Evolutionary conservation across 2,113 vertebrate species (phyloP), one percentile per base, ranked within the genome.

Genomic region (Nibea coibor): DNA sequence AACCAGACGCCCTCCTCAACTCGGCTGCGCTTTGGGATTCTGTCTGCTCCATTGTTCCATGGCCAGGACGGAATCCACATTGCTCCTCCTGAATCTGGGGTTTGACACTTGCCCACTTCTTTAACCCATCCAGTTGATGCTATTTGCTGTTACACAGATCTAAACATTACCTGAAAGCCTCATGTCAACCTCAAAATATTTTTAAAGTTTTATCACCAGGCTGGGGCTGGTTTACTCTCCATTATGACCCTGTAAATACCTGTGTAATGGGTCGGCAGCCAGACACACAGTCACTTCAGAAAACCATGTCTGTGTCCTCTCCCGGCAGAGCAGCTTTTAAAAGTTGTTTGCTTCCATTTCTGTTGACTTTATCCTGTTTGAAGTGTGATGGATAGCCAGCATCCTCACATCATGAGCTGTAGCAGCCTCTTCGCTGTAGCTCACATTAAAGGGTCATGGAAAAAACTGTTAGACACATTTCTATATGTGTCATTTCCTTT

Each of bases 281-380:
- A 51, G 54, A 81, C 45, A 50, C 28, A 10, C 64, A 28, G 31
- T 80, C 61, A 14, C 56, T 56, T 65, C 17, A 61, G 31, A 68
- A 82, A 54, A 62, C 24, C 35, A 7, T 58, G 57, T 53, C 57
- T 17, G 42, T 56, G 66, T 51, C 68, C 31, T 68, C 31, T 42
- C 6, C 17, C 45, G 28, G 53, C 57, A 26, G 45, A 77, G 26
- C 31, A n/a, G 71, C 63, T 71, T 87, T 75, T 43, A 77, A 75
- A 72, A 79, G 70, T 35, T 64, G 71, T 86, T 59, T 51, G 70
- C 83, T 76, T 85, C 65, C 75, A 10, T 80, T 81, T 83, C 53
- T 28, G 28, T 62, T 12, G 14, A 56, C 54, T 43, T 71, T 17
- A 74, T 58, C 77, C 72, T 50, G 2, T 84, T 81, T 89, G 56